These are phyloP conservation scores for Sesamia nonagrioides DNA, from an alignment of 1,140 invertebrate species.

Conservation along the genomic window DNA sequence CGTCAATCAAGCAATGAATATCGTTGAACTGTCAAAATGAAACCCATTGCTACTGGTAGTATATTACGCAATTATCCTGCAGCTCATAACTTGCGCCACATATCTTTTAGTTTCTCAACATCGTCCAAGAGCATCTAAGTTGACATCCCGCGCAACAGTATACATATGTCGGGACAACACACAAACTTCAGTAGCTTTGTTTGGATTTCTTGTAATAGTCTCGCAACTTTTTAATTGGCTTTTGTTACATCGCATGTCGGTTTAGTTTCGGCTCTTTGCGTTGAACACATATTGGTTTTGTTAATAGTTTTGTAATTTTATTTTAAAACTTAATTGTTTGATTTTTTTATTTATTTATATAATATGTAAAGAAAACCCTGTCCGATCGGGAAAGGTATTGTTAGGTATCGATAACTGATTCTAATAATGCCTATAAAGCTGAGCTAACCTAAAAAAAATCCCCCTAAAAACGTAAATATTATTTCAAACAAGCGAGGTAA, in stretches of 20 bases:
- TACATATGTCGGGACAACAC: slow-evolving; percentile 54
- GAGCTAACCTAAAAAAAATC: too few relatives aligned
- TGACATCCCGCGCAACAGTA: slow-evolving; percentile 47
- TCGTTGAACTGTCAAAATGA: too few relatives aligned
- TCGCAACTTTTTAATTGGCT: slow-evolving; percentile 52
- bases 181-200: slow-evolving; percentile 43
- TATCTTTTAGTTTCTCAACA: slow-evolving; percentile 18
- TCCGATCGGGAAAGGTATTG: too few relatives aligned
- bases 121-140: slow-evolving; percentile 45
- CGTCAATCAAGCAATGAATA: too few relatives aligned
- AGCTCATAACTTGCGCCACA: slow-evolving; percentile 9
- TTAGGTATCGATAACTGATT: too few relatives aligned
- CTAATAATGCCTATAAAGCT: too few relatives aligned
- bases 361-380: too few relatives aligned
- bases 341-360: too few relatives aligned
- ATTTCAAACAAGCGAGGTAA: too few relatives aligned
- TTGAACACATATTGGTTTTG: not conserved
- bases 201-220: slow-evolving; percentile 22
- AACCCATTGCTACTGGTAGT: too few relatives aligned
- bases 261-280: not conserved
- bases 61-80: too few relatives aligned
- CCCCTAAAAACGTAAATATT: too few relatives aligned
- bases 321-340: not conserved
- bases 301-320: not conserved
- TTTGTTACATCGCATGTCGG: slow-evolving; percentile 30